Evolutionary conservation across 1,140 invertebrate genomes (phyloP), one percentile per base, ranked within the genome.

Genomic region (Papilio glaucus): DNA sequence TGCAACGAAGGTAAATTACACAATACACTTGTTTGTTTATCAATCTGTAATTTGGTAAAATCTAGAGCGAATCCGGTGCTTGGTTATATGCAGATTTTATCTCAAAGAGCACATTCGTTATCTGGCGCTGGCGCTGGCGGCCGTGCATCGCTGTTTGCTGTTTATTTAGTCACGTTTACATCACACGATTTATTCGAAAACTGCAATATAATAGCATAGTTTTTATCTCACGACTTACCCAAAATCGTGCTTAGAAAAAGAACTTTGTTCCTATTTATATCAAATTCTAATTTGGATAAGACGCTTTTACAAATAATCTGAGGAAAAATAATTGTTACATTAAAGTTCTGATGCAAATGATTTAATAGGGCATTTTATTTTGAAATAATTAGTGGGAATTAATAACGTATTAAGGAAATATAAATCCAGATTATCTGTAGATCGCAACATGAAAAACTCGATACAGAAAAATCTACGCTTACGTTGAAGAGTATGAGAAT

Each of bases 81-180:
- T 45, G 41, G 45, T 72, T 61, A 68, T 49, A 45, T 41, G 60
- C 37, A 74, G 79, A 83, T 82, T 49, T 80, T 85, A 85, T 85
- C 83, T 80, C 82, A 84, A 86, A 83, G 82, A 73, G 73, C 73
- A 70, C 77, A 80, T 83, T 80, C 80, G 78, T 80, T 86, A 82
- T 82, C 85, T 78, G 72, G 21, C 15, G 42, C 49, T 9, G 18
- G 9, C 21, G 49, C 49, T 57, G 42, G n/a, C 18, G 10, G 21
- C 73, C 73, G 42, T 72, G 79, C 79, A 78, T 77, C 77, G 79
- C 76, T 80, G 74, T 76, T 78, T 77, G 74, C 72, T 73, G 78
- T 75, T 77, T 77, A 72, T 71, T 61, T 71, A 72, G 60, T 65
- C 42, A 53, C 42, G 12, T 80, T 81, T 79, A 77, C 38, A 73